phyloP scores from a whole-genome alignment of 2,797 vertebrate species.

The Remorina albescens region DNA sequence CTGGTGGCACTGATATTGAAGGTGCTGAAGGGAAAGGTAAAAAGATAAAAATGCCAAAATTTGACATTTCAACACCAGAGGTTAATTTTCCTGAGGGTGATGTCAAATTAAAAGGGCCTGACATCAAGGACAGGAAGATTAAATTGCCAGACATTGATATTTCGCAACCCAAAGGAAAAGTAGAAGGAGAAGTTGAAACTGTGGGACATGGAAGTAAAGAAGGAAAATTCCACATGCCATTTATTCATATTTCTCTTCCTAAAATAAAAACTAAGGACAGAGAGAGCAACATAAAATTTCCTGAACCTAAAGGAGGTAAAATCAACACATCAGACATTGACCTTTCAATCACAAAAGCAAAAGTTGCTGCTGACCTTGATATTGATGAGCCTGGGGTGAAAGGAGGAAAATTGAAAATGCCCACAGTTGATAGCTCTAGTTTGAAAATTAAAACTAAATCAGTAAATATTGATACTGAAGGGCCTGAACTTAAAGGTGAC shows the following conservation, averaged over 20 bases:
- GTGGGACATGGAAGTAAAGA: constrained; percentile 56
- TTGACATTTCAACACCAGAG: constrained; percentile 67
- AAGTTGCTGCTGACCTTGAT: constrained; percentile 35
- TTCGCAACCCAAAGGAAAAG: constrained; percentile 63
- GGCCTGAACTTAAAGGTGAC: constrained; percentile 47
- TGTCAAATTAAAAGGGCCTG: constrained; percentile 51
- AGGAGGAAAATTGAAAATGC: constrained; percentile 73
- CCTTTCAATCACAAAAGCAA: constrained; percentile 52
- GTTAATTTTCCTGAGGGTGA: constrained; percentile 46
- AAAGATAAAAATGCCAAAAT: constrained; percentile 64
- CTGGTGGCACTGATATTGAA: constrained; percentile 38
- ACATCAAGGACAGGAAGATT: constrained; percentile 38
- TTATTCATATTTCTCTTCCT: constrained; percentile 67
- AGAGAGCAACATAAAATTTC: constrained; percentile 39
- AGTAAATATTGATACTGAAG: constrained; percentile 55
- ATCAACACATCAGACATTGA: constrained; percentile 49
- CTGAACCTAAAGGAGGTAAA: constrained; percentile 42
- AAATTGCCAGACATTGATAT: constrained; percentile 73
- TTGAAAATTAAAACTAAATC: no score
- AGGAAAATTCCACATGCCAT: constrained; percentile 64
- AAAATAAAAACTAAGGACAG: constrained; percentile 51
- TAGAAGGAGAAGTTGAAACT: constrained; percentile 17
- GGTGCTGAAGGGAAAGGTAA: constrained; percentile 41
- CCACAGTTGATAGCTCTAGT: no score
- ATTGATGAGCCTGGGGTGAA: constrained; percentile 38